A percentile compares a stretch with the other conserved stretches of the same genome.
These are phyloP conservation scores for Apocrypta bakeri DNA, from an alignment of 1,140 invertebrate genomes.

Conservation along the genomic window DNA sequence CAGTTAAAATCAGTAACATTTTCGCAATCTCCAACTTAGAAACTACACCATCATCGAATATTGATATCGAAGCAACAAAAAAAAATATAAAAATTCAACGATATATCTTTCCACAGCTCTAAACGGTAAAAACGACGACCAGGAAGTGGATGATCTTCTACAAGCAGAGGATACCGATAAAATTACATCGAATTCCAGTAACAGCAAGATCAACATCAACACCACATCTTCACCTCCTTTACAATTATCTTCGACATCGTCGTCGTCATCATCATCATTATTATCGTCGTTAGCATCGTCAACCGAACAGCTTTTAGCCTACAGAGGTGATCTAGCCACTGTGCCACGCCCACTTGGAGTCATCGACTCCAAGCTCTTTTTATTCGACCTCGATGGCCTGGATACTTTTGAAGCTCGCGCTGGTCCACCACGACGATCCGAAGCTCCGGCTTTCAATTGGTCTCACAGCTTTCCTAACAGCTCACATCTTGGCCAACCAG, in stretches of 20 bases:
- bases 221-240: not conserved
- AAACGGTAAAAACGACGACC: not conserved
- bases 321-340: constrained; percentile 63
- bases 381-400: constrained; percentile 58
- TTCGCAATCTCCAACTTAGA: too few relatives aligned
- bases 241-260: constrained; percentile 36
- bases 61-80: too few relatives aligned
- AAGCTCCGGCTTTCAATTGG: constrained; percentile 81
- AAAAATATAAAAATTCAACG: too few relatives aligned
- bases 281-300: not conserved
- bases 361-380: constrained; percentile 65
- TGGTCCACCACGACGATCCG: constrained; percentile 56
- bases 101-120: not conserved
- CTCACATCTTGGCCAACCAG: constrained; percentile 85
- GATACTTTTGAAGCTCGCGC: constrained; percentile 63
- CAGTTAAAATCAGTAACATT: too few relatives aligned
- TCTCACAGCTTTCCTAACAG: constrained; percentile 77
- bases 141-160: not conserved
- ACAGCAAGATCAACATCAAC: not conserved
- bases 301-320: constrained; percentile 54
- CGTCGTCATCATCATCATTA: not conserved
- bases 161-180: not conserved
- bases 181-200: not conserved
- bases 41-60: too few relatives aligned
- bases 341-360: constrained; percentile 63